phyloP scores from a whole-genome alignment of 64 coral and sea anemone species.

The Stichodactyla helianthus region DNA sequence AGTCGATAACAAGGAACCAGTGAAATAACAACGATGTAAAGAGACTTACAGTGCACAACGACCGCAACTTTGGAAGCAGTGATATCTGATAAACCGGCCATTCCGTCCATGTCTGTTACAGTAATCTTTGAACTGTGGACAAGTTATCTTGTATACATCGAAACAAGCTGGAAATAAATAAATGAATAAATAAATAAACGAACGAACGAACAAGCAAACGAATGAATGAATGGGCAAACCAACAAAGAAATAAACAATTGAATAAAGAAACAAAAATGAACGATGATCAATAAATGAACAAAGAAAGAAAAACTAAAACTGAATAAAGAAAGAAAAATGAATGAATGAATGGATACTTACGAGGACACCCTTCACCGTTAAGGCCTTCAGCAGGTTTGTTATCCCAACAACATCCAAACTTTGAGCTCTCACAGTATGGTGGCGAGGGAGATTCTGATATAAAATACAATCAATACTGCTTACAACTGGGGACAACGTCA shows the following conservation, averaged over 20 bases:
- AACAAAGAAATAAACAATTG: neutral
- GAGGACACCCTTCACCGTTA: neutral
- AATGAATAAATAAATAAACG: neutral
- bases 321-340: neutral
- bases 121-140: constrained; percentile 11
- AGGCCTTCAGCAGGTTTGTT: neutral
- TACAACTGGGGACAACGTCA: neutral
- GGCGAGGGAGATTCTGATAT: constrained; percentile 1
- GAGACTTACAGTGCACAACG: neutral
- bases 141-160: neutral
- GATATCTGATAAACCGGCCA: constrained; percentile 17
- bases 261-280: neutral
- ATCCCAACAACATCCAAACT: constrained; percentile 27
- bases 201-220: no score
- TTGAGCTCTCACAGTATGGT: neutral
- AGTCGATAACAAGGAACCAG: no score
- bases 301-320: neutral
- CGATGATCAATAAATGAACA: neutral
- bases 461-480: neutral
- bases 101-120: constrained; percentile 6
- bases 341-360: neutral
- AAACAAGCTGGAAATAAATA: constrained; percentile 4
- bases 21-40: no score
- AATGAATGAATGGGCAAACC: neutral
- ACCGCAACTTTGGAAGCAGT: constrained; percentile 10